phyloP scores from a whole-genome alignment of 2,888 invertebrate species.

The Drosophila greeni region DNA sequence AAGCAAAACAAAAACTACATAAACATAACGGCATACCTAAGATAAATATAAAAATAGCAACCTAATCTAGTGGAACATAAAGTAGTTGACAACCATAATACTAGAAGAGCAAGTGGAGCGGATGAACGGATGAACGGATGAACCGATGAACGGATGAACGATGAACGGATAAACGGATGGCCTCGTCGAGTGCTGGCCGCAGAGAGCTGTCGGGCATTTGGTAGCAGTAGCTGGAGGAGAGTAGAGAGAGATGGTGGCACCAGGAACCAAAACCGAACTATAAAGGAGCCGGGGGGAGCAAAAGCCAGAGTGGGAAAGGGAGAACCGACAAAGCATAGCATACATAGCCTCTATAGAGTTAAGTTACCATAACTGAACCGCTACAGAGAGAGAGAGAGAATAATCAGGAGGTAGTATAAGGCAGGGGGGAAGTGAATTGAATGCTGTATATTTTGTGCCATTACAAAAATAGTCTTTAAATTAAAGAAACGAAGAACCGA shows the following conservation, averaged over 20 bases:
- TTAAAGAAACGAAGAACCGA: slow-evolving; percentile 34
- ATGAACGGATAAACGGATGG: slow-evolving; percentile 40
- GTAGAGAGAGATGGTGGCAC: slow-evolving; percentile 14
- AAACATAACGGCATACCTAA: slow-evolving; percentile 71
- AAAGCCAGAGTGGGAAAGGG: slow-evolving; percentile 18
- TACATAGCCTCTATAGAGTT: slow-evolving; percentile 39
- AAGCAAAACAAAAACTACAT: slow-evolving; percentile 60
- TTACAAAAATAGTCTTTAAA: slow-evolving; percentile 60
- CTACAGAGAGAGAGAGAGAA: slow-evolving; percentile 6
- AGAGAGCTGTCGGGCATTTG: slow-evolving; percentile 42
- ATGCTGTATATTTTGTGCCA: slow-evolving; percentile 73
- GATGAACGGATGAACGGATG: slow-evolving; percentile 31
- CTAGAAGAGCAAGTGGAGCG: slow-evolving; percentile 25
- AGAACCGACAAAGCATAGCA: slow-evolving; percentile 34
- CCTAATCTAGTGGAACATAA: slow-evolving; percentile 73
- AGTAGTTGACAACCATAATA: slow-evolving; percentile 63
- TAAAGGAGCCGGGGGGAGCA: slow-evolving; percentile 12
- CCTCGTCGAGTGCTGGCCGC: slow-evolving; percentile 39
- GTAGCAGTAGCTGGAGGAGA: slow-evolving; percentile 38
- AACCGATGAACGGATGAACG: slow-evolving; percentile 30
- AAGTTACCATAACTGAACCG: slow-evolving; percentile 36
- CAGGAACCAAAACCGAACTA: slow-evolving; percentile 13
- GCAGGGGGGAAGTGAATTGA: slow-evolving; percentile 30
- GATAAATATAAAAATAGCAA: slow-evolving; percentile 73
- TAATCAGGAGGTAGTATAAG: not conserved